Conservation (phyloP, 2,888 invertebrate species). For the Zelleria hepariella region DNA sequence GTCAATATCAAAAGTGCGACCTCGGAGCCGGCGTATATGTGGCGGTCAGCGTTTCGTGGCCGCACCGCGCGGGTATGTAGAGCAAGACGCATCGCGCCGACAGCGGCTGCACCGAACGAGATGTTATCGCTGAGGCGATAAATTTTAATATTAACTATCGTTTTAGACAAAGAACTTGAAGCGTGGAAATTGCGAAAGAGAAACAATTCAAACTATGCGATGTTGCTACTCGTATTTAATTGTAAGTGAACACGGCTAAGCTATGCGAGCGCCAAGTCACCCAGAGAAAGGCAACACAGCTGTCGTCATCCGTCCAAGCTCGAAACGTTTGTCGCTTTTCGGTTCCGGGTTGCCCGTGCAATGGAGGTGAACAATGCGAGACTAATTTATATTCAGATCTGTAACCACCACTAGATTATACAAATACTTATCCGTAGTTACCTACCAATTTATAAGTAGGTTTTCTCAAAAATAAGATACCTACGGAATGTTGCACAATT, state of each 20-base stretch:
- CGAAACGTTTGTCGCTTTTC: too few species aligned
- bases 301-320: too few species aligned
- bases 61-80: constrained; percentile 13
- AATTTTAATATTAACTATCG: not conserved
- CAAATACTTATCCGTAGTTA: too few species aligned
- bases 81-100: not conserved
- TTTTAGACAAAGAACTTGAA: not conserved
- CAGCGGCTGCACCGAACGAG: not conserved
- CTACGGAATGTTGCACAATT: too few species aligned
- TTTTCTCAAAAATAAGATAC: too few species aligned
- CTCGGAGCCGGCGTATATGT: constrained; percentile 42
- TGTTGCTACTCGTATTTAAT: not conserved
- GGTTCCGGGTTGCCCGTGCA: too few species aligned
- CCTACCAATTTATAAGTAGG: too few species aligned
- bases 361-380: too few species aligned
- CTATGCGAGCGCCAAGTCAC: not conserved
- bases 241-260: too few species aligned
- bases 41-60: constrained; percentile 58
- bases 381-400: too few species aligned
- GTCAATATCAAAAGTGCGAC: constrained; percentile 52
- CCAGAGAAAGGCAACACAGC: not conserved
- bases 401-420: too few species aligned
- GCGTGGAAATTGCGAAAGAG: not conserved
- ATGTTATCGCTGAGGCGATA: not conserved
- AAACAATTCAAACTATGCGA: not conserved